Percentiles rank a stretch among this genome's conserved stretches.
phyloP scores from a whole-genome alignment of 2,888 invertebrate species.

The Ichneumon xanthorius region DNA sequence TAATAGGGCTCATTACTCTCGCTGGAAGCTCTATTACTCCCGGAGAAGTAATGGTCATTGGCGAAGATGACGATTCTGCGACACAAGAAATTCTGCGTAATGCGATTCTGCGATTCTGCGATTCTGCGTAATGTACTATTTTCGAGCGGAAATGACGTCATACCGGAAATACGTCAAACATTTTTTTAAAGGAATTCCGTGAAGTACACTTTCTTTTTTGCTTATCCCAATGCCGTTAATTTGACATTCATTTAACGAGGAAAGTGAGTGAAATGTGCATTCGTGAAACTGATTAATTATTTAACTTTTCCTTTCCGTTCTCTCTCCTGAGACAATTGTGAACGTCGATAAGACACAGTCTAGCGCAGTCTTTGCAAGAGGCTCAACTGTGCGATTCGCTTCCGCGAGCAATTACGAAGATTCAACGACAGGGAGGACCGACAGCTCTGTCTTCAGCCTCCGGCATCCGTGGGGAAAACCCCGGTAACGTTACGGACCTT shows the following conservation, averaged over 20 bases:
- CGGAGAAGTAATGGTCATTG: too few species aligned
- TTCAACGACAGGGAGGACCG: conserved; percentile 48
- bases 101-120: too few species aligned
- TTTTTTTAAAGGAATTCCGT: not conserved
- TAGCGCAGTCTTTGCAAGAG: conserved; percentile 15
- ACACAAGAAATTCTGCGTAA: too few species aligned
- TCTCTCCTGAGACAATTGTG: conserved; percentile 2
- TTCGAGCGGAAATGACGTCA: not conserved
- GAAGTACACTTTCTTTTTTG: not conserved
- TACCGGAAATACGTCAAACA: not conserved
- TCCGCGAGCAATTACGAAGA: conserved; percentile 54
- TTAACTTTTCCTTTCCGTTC: conserved; percentile 24
- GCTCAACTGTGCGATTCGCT: conserved; percentile 44
- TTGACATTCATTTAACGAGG: conserved; percentile 13
- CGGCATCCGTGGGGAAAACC: not conserved
- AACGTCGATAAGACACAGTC: conserved; percentile 50
- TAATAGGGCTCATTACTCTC: too few species aligned
- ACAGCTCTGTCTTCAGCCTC: not conserved
- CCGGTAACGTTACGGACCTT: not conserved
- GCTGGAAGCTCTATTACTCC: too few species aligned
- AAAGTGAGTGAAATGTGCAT: not conserved
- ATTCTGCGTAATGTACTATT: too few species aligned
- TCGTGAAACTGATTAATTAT: conserved; percentile 37
- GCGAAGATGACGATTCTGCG: too few species aligned
- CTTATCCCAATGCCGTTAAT: not conserved